Base-by-base conservation (phyloP, 2,888 invertebrate species). In the Phyllotreta striolata region DNA sequence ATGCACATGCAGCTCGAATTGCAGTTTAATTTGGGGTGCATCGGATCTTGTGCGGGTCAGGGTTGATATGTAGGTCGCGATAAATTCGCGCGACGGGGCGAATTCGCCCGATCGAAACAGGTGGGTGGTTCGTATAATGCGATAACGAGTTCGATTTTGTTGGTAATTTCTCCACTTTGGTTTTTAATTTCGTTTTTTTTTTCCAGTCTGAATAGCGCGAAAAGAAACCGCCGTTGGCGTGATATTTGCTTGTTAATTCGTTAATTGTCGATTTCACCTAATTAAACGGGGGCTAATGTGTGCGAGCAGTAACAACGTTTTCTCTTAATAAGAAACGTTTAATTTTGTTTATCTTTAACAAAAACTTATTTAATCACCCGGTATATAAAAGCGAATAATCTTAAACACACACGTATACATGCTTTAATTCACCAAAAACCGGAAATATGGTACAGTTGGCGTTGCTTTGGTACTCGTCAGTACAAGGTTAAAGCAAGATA, bases 401-500 rank as follows among this genome's bases (percentile, higher is more conserved):
- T 6, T 44, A 35, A 55, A 55, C n/a, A n/a, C n/a, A n/a, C n/a
- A n/a, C n/a, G n/a, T 46, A 35, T 47, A 46, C 47, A 13, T 14
- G 6, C 9, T 24, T 46, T 57, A 57, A 57, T 43, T 57, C 38
- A 55, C 13, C 12, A 57, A 57, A 46, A 57, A 52, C 52, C 52
- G 39, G 47, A 57, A 47, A 56, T 47, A 9, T 44, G 60, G 40
- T 43, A 60, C 52, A 52, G 44, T 49, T 37, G 51, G 51, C 51
- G 35, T 44, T 43, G 51, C 44, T 52, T 59, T 59, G 59, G 52
- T 59, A 47, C 59, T 41, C 51, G 43, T 43, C 41, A 24, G 52
- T 54, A 54, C 60, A 60, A 60, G 60, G 60, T 60, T 60, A 60
- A 10, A 59, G 35, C 35, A 51, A 59, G 59, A 59, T 44, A 60